Evolutionary conservation across 2,113 vertebrate genomes (phyloP).

Genomic region (Sylvietta virens): DNA sequence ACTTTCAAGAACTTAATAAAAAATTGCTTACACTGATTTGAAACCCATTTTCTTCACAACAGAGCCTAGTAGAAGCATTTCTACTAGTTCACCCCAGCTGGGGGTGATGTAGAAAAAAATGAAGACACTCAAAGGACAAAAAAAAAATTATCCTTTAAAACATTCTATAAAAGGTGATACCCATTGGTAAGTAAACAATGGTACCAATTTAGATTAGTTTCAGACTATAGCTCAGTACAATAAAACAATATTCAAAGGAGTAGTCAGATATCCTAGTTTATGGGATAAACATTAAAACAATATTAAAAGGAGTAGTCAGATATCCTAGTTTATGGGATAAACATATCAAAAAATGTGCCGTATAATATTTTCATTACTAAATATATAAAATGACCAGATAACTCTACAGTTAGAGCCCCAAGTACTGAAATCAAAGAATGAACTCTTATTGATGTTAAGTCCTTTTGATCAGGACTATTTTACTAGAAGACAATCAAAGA

Average conservation of each 20-base stretch:
- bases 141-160: background rate
- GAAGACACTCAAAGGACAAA: background rate
- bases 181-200: background rate
- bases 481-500: background rate
- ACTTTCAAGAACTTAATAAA: background rate
- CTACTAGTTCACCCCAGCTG: background rate
- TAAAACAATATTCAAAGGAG: background rate
- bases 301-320: background rate
- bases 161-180: background rate
- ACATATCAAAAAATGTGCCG: background rate
- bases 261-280: background rate
- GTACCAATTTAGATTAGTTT: background rate
- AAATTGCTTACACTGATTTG: background rate
- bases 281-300: background rate
- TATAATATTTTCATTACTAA: slow-evolving; percentile 10
- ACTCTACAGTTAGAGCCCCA: background rate
- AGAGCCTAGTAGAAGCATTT: background rate
- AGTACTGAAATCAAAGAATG: background rate
- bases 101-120: background rate
- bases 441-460: background rate
- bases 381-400: background rate
- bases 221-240: background rate
- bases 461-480: slow-evolving; percentile 43
- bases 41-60: background rate
- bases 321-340: background rate